Conservation (phyloP, 2,113 vertebrate genomes). For the Labeo rohita region DNA sequence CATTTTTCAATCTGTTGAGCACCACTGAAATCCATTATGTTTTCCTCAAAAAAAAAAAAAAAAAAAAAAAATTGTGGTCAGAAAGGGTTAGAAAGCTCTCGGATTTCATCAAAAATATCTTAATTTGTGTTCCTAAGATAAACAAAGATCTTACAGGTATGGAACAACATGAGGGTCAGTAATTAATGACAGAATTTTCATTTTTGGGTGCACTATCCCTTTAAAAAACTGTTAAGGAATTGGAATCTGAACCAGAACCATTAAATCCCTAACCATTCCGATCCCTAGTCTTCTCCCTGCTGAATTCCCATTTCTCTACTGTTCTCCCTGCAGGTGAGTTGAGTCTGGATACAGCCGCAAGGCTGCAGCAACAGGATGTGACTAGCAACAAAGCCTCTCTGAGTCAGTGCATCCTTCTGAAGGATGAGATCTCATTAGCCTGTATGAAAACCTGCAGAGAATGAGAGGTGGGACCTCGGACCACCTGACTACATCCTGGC, state of each 20-base stretch:
- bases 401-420: constrained; percentile 56
- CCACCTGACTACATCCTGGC: constrained; percentile 47
- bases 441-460: constrained; percentile 69
- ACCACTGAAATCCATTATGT: no score
- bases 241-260: neutral
- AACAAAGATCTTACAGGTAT: no score
- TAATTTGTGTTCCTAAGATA: no score
- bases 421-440: constrained; percentile 72
- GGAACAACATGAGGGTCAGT: no score
- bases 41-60: no score
- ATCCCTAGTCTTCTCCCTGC: neutral
- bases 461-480: constrained; percentile 49
- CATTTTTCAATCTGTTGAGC: no score
- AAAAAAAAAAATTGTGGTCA: no score
- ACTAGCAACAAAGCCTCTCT: constrained; percentile 52
- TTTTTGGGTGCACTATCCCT: no score
- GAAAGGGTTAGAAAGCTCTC: no score
- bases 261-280: neutral
- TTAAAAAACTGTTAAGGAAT: neutral
- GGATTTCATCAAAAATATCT: no score
- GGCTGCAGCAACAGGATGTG: constrained; percentile 29
- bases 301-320: neutral
- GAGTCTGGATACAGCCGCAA: constrained; percentile 5
- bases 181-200: no score
- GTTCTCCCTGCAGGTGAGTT: neutral